Evolutionary conservation across 1,140 invertebrate genomes (phyloP).

Genomic region (Danaus melanippus): DNA sequence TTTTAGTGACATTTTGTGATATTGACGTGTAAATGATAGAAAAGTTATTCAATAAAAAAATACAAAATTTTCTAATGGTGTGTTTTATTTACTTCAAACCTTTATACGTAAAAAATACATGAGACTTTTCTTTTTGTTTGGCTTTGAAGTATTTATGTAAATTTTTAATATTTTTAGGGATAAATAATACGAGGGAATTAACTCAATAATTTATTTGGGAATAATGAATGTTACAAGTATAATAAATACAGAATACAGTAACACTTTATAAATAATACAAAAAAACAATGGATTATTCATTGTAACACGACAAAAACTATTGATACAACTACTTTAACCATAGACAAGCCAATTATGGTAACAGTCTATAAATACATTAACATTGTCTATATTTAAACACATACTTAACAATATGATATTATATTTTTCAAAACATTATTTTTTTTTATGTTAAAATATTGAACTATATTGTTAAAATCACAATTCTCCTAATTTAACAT

Average conservation of each 20-base stretch:
- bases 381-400: conserved; percentile 53
- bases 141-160: too few relatives aligned
- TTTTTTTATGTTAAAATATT: conserved; percentile 53
- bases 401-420: conserved; percentile 57
- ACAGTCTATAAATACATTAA: conserved; percentile 16
- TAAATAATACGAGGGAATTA: conserved; percentile 18
- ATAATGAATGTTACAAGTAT: conserved; percentile 58
- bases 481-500: conserved; percentile 66
- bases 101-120: conserved; percentile 11
- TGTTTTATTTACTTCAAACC: conserved; percentile 27
- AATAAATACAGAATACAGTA: conserved; percentile 62
- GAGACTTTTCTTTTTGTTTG: too few relatives aligned
- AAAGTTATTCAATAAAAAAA: conserved; percentile 68
- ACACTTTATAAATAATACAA: conserved; percentile 42
- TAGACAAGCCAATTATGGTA: conserved; percentile 21
- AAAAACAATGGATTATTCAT: conserved; percentile 17
- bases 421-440: conserved; percentile 50
- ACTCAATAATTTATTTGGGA: conserved; percentile 68
- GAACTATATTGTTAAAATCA: conserved; percentile 66
- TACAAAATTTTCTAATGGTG: conserved; percentile 57
- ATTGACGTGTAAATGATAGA: conserved; percentile 58
- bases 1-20: conserved; percentile 58
- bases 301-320: conserved; percentile 22
- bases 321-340: conserved; percentile 20
- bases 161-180: too few relatives aligned